Conservation (phyloP, 2,888 invertebrate genomes). For the Agrochola lychnidis region DNA sequence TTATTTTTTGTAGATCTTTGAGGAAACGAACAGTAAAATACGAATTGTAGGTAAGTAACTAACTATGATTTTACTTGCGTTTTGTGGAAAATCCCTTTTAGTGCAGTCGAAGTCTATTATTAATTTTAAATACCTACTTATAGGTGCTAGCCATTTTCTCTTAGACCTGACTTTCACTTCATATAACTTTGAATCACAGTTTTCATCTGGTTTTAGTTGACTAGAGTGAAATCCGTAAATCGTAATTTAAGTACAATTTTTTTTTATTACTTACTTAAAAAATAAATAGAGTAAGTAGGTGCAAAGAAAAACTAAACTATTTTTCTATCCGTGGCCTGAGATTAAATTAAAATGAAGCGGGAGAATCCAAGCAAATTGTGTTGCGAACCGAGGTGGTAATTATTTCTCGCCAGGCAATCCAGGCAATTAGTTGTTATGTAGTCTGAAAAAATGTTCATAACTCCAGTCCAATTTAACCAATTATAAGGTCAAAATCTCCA, state of each 20-base stretch:
- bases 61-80: not conserved
- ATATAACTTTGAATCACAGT: slow-evolving; percentile 7
- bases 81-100: not conserved
- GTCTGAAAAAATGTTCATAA: not conserved
- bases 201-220: not conserved
- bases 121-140: not conserved
- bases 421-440: not conserved
- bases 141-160: slow-evolving; percentile 8
- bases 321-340: not conserved
- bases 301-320: slow-evolving; percentile 4
- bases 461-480: not conserved
- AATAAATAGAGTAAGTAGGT: not conserved
- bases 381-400: slow-evolving; percentile 7
- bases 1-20: too few relatives aligned
- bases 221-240: not conserved
- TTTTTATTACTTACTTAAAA: not conserved
- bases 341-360: slow-evolving; percentile 29
- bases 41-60: too few relatives aligned
- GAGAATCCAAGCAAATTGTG: slow-evolving; percentile 14
- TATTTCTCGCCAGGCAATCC: slow-evolving; percentile 2
- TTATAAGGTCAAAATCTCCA: not conserved
- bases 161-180: not conserved
- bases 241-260: not conserved
- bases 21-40: too few relatives aligned
- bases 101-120: not conserved